Evolutionary conservation across 2,113 vertebrate genomes (phyloP).

Genomic region (Genyomyrus donnyi): DNA sequence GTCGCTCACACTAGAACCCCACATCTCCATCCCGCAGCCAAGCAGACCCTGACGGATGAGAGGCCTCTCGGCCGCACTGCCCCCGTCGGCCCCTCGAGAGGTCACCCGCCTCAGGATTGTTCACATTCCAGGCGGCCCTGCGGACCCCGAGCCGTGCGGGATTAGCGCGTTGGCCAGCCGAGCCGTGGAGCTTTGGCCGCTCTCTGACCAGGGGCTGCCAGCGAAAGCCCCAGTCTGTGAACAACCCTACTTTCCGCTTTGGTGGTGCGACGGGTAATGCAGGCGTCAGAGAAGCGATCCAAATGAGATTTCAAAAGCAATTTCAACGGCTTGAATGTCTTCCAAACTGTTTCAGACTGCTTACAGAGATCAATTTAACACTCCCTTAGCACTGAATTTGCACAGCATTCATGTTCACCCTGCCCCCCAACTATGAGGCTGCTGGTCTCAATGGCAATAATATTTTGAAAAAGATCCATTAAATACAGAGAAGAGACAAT

Average conservation of each 20-base stretch:
- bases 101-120: not conserved
- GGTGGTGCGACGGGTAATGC: not conserved
- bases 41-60: not conserved
- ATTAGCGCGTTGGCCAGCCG: too few species aligned
- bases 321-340: not conserved
- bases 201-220: not conserved
- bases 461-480: constrained; percentile 43
- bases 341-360: not conserved
- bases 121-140: not conserved
- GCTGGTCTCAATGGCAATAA: constrained; percentile 41
- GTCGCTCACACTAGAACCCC: not conserved
- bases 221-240: not conserved
- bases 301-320: not conserved
- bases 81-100: not conserved
- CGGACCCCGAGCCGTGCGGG: not conserved
- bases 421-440: constrained; percentile 27
- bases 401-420: not conserved
- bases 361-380: not conserved
- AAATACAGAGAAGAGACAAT: constrained; percentile 36
- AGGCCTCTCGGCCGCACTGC: not conserved
- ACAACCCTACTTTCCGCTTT: not conserved
- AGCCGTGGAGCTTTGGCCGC: too few species aligned
- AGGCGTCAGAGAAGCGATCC: not conserved
- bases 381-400: not conserved
- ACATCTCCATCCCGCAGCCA: not conserved